Evolutionary conservation across 2,888 invertebrate genomes (phyloP).

Genomic region (Pyralis farinalis): DNA sequence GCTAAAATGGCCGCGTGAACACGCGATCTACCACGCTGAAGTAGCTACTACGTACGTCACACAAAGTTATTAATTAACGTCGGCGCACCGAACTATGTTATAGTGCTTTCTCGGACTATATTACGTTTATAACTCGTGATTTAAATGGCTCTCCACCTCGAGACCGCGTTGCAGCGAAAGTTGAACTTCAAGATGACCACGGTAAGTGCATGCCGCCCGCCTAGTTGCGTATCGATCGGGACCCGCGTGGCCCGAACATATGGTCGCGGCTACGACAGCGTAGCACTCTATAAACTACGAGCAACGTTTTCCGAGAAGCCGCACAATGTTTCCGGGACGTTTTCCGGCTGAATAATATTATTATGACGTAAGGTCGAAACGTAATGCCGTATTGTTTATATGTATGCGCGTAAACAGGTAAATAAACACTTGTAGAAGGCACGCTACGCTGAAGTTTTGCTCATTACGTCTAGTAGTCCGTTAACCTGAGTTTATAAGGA

Average conservation of each 20-base stretch:
- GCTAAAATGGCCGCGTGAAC: slow-evolving; percentile 77
- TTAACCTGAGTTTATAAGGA: not conserved
- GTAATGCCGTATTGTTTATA: slow-evolving; percentile 30
- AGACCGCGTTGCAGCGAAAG: slow-evolving; percentile 77
- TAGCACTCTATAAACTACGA: slow-evolving; percentile 44
- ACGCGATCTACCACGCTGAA: slow-evolving; percentile 71
- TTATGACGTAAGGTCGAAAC: slow-evolving; percentile 27
- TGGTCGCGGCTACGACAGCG: slow-evolving; percentile 58
- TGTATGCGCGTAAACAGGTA: slow-evolving; percentile 43
- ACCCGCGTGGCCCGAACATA: slow-evolving; percentile 71
- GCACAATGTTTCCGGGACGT: slow-evolving; percentile 27
- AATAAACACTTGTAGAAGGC: slow-evolving; percentile 70
- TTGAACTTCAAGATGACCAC: slow-evolving; percentile 78
- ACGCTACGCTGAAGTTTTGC: slow-evolving; percentile 29
- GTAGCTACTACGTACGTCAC: slow-evolving; percentile 58
- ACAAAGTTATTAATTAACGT: slow-evolving; percentile 62
- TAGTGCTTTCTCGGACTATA: slow-evolving; percentile 55
- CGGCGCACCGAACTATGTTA: slow-evolving; percentile 57
- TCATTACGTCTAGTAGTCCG: slow-evolving; percentile 12
- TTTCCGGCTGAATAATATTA: slow-evolving; percentile 30
- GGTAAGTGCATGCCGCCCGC: slow-evolving; percentile 73
- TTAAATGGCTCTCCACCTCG: slow-evolving; percentile 72
- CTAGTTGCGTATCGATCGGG: slow-evolving; percentile 63
- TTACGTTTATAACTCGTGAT: slow-evolving; percentile 39
- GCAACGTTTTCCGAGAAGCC: slow-evolving; percentile 38